Evolutionary conservation across 2,888 invertebrate genomes (phyloP).

Genomic region (Tetragonula carbonaria): DNA sequence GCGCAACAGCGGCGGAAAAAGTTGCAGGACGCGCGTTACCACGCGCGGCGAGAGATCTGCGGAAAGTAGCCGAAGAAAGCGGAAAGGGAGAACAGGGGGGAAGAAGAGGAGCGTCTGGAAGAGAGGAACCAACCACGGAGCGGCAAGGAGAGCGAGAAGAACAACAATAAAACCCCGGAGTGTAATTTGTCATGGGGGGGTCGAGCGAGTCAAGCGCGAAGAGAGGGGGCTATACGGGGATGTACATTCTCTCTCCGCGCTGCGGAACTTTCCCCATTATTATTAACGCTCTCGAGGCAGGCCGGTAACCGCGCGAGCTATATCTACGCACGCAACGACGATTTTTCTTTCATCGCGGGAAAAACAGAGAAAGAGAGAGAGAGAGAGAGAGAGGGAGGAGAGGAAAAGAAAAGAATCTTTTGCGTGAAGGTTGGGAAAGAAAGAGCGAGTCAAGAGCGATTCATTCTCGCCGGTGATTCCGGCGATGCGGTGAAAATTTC

Average conservation of each 20-base stretch:
- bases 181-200: conserved; percentile 78
- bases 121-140: conserved; percentile 15
- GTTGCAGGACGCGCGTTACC: conserved; percentile 25
- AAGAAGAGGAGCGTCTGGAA: neutral
- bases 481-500: conserved; percentile 43
- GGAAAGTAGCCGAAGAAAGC: conserved; percentile 5
- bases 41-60: conserved; percentile 11
- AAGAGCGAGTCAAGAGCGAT: conserved; percentile 18
- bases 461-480: conserved; percentile 40
- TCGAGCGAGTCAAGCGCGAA: neutral
- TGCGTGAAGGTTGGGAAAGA: neutral
- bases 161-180: conserved; percentile 79
- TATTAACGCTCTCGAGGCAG: conserved; percentile 76
- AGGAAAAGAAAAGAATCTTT: neutral
- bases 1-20: conserved; percentile 30
- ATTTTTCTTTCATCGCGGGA: conserved; percentile 49
- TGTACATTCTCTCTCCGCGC: conserved; percentile 59
- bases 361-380: neutral
- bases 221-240: conserved; percentile 43
- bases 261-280: conserved; percentile 80
- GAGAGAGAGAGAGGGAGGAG: neutral
- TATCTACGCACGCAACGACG: conserved; percentile 45
- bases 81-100: neutral
- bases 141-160: conserved; percentile 65
- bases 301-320: neutral